Evolutionary conservation across 2,888 invertebrate species (phyloP), one percentile per base, ranked within the genome.

Genomic region (Heliothis peltigera): DNA sequence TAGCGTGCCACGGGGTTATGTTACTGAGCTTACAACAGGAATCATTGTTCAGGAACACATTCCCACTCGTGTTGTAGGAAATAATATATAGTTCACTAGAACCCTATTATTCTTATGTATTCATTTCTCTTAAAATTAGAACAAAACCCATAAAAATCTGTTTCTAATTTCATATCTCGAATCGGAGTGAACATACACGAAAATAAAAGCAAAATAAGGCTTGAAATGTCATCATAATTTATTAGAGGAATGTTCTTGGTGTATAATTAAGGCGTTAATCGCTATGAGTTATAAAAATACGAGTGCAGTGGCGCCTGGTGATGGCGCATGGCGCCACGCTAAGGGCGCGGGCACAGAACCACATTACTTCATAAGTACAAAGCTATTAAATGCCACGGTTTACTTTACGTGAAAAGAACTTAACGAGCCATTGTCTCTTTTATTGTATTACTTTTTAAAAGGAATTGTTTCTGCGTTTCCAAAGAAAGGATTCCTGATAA

Each of bases 211-310:
- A 35, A 61, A 52, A 47, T 42, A 62, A 70, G 53, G 49, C 61
- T 56, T 62, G 35, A 67, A 77, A 65, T 73, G 68, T 79, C 77
- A 77, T 67, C 64, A 70, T 82, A 75, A 85, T 83, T 79, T 79
- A 78, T 85, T 78, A 80, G 75, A 75, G 68, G 74, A 73, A 80
- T 72, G 74, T 71, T 71, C 71, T 73, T 77, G 57, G 70, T 78
- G 72, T 84, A 80, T 85, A 84, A 83, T 87, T 83, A 84, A 81
- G 61, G 72, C 66, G 82, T 82, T 83, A 78, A 77, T 79, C 67
- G 79, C 47, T 80, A 80, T 81, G 82, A 81, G 75, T 81, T 73
- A 78, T 75, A 68, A 71, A 74, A 78, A 74, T 77, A 70, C 64
- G 77, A 78, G 77, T 79, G 70, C 59, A 58, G 51, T 62, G 71